These are phyloP conservation scores for Callionymus lyra DNA, from an alignment of 2,113 vertebrate genomes.

Conservation along the genomic window DNA sequence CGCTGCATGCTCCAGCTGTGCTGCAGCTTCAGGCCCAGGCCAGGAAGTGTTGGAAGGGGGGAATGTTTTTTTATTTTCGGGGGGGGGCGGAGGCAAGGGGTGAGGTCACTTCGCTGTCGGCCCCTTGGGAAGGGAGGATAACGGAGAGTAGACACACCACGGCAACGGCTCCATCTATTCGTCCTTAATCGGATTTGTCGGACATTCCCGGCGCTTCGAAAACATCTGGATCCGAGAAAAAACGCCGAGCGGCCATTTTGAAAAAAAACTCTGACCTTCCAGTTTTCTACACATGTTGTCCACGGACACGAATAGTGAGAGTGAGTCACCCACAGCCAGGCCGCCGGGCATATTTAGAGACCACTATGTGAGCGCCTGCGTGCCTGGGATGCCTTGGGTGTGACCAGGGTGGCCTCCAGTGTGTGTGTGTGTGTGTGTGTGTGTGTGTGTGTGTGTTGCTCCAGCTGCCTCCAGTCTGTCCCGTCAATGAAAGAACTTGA, in stretches of 20 bases:
- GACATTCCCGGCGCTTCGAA: not conserved
- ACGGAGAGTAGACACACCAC: constrained; percentile 28
- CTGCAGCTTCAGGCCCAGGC: constrained; percentile 19
- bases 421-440: constrained; percentile 19
- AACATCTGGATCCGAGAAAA: constrained; percentile 11
- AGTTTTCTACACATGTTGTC: constrained; percentile 7
- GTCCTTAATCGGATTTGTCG: constrained; percentile 17
- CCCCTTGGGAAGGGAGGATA: constrained; percentile 46
- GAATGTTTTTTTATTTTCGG: no score
- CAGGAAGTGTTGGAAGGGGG: constrained; percentile 45
- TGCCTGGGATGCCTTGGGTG: constrained; percentile 61
- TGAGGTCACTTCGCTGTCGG: constrained; percentile 56
- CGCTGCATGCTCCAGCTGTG: constrained; percentile 40
- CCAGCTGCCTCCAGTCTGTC: constrained; percentile 39
- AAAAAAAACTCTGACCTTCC: constrained; percentile 19
- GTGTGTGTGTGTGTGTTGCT: constrained; percentile 31
- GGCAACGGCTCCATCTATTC: constrained; percentile 38
- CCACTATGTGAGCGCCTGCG: constrained; percentile 42
- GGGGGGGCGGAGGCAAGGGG: constrained; percentile 29
- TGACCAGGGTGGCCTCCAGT: constrained; percentile 45
- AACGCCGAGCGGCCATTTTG: constrained; percentile 26
- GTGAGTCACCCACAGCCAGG: constrained; percentile 33
- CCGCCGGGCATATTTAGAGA: constrained; percentile 47
- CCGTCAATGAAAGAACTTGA: constrained; percentile 17
- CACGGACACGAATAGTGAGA: constrained; percentile 19